These are phyloP conservation scores for Mythimna impura DNA, from an alignment of 2,888 invertebrate species.

Conservation along the genomic window DNA sequence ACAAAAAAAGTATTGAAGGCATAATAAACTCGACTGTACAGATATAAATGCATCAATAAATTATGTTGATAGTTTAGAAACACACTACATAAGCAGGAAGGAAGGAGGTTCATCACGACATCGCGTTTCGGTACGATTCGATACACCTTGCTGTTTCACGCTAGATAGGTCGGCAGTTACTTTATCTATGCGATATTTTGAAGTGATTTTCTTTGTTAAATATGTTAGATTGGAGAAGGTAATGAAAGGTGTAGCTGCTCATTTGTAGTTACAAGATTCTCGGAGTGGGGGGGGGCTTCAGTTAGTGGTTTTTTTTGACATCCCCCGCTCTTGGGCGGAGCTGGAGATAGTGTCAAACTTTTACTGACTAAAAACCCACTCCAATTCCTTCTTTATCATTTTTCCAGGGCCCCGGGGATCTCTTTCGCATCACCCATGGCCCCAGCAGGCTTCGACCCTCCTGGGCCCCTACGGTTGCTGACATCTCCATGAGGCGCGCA, in stretches of 20 bases:
- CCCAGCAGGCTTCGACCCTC: too few species aligned
- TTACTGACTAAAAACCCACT: too few species aligned
- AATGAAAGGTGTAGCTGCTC: not conserved
- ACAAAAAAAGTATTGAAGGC: too few species aligned
- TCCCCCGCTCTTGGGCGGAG: not conserved
- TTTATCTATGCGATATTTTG: slow-evolving; percentile 29
- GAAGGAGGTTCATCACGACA: slow-evolving; percentile 48
- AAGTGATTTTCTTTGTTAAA: slow-evolving; percentile 9
- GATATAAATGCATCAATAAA: slow-evolving; percentile 51
- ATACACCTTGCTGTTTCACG: slow-evolving; percentile 29
- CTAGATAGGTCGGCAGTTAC: not conserved
- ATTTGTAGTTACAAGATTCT: not conserved
- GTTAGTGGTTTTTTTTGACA: not conserved
- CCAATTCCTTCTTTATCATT: too few species aligned
- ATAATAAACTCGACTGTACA: not conserved
- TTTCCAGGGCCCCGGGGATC: too few species aligned
- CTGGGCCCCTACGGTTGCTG: too few species aligned
- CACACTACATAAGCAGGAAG: slow-evolving; percentile 32
- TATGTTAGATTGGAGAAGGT: not conserved
- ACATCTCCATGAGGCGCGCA: too few species aligned
- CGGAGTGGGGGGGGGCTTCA: too few species aligned
- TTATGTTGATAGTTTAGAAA: slow-evolving; percentile 39
- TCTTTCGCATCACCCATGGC: too few species aligned
- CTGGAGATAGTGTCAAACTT: too few species aligned
- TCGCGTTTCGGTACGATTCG: slow-evolving; percentile 54